Base-by-base conservation (phyloP, 2,113 vertebrate genomes). In the Camelus bactrianus region DNA sequence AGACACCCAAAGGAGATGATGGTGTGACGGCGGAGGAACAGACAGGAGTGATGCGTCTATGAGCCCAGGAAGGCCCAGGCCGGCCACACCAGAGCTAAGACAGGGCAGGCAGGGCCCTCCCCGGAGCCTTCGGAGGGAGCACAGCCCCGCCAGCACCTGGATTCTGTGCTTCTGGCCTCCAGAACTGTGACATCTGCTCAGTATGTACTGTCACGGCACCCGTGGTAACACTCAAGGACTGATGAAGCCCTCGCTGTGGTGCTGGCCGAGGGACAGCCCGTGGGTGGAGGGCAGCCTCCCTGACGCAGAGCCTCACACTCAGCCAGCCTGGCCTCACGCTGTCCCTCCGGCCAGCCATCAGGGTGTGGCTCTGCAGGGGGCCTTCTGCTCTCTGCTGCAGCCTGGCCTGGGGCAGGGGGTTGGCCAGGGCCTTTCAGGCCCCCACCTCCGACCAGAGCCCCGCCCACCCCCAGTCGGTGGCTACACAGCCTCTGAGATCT, bases 21-120 rank as follows among this genome's bases (percentile, higher is more conserved):
- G 48, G 6, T 1, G 10, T 5, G 35, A 77, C 1, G 30, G 20
- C 0, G 1, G 22, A 35, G 60, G 50, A 8, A 30, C 62, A 24
- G 52, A 28, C 32, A 5, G 14, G 22, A 42, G 60, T 7, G 42
- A 30, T 3, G 28, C 1, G 7, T 65, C 70, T 14, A 17, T 3
- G n/a, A 26, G 72, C 12, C 38, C 15, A 86, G 72, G 60, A 48
- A n/a, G 6, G 30, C 20, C 28, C 28, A 35, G 35, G 62, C 42
- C 26, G 75, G 56, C n/a, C 13, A n/a, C 48, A 17, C 14, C 65
- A 26, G 90, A 64, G 54, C 4, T 10, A 75, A 65, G 60, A 15
- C 15, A 46, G 70, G 30, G 50, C 38, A 60, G 38, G 65, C 35
- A 54, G 42, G 73, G 30, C 16, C 28, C 26, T 75, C 30, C 24